Base-by-base conservation (phyloP, 2,113 vertebrate species). In the Cebidichthys violaceus region DNA sequence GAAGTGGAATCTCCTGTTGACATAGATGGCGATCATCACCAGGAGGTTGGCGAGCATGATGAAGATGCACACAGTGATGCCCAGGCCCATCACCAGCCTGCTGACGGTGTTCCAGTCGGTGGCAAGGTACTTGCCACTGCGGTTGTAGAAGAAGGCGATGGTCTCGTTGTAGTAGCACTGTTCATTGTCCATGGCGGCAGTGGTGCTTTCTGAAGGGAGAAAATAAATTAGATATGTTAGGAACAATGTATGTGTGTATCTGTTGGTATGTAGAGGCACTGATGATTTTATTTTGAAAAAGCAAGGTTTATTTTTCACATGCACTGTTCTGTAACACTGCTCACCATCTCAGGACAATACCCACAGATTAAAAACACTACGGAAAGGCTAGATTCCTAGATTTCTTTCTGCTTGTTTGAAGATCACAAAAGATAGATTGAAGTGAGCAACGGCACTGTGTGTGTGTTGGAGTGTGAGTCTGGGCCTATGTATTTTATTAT, bases 121-220 rank as follows among this genome's bases (percentile, higher is more conserved):
- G 70, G 97, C 97, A 37, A 99, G 96, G 83, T 95, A 86, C 88
- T 99, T 99, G 77, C 95, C 96, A 86, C 98, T 99, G 89, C 95
- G 94, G 93, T 99, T 99, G 94, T 99, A 99, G 95, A 99, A 99
- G 95, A 99, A 99, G 93, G 98, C 95, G 22, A 99, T 99, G 89
- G 95, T 98, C 91, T 99, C 98, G n/a, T 99, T 99, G 96, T 98
- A 97, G 96, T 97, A 98, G 91, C 98, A 99, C 93, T 97, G 96
- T 15, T 93, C 95, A 77, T 97, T 96, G 0, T 95, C 97, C 97
- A 94, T 89, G 82, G 60, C 84, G 81, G 66, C 15, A 37, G 74
- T 59, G 41, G 62, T 37, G 45, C 66, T 76, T 70, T 92, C 92
- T 94, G 86, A 54, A 92, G 88, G 65, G 57, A 65, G 70, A 70